Conservation (phyloP, 2,888 invertebrate genomes). For the Drosophila neonasuta region DNA sequence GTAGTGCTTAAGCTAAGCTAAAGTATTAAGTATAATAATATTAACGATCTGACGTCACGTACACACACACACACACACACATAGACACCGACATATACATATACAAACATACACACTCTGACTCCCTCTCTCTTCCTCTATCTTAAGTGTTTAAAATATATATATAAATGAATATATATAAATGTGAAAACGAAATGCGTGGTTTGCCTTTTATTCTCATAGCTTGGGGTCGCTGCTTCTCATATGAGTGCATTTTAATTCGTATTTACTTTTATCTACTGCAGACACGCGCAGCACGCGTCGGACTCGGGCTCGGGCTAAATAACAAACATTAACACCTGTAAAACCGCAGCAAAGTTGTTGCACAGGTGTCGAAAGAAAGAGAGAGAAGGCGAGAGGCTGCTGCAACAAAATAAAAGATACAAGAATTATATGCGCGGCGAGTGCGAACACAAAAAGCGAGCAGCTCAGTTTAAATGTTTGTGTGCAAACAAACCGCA, state of each 20-base stretch:
- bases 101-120: constrained; percentile 6
- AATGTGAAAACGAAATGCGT: constrained; percentile 63
- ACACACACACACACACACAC: constrained; percentile 15
- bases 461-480: constrained; percentile 58
- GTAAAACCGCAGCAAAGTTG: constrained; percentile 52
- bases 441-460: constrained; percentile 31
- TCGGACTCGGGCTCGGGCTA: constrained; percentile 11
- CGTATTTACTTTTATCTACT: constrained; percentile 54
- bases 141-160: constrained; percentile 68
- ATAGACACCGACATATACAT: not conserved
- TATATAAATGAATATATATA: constrained; percentile 43
- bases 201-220: constrained; percentile 27
- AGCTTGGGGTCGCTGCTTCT: constrained; percentile 13
- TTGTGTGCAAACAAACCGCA: constrained; percentile 67
- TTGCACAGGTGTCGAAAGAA: constrained; percentile 53
- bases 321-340: constrained; percentile 71
- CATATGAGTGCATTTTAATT: constrained; percentile 9
- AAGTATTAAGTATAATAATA: constrained; percentile 38
- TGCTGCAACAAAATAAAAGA: constrained; percentile 48
- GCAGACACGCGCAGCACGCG: constrained; percentile 70
- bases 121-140: constrained; percentile 29
- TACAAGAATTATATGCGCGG: constrained; percentile 36
- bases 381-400: constrained; percentile 19
- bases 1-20: constrained; percentile 39
- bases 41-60: constrained; percentile 37